Percentiles rank a stretch among this genome's conserved stretches.
These are phyloP conservation scores for Macrosteles quadrilineatus DNA, from an alignment of 1,140 invertebrate species.

Conservation along the genomic window DNA sequence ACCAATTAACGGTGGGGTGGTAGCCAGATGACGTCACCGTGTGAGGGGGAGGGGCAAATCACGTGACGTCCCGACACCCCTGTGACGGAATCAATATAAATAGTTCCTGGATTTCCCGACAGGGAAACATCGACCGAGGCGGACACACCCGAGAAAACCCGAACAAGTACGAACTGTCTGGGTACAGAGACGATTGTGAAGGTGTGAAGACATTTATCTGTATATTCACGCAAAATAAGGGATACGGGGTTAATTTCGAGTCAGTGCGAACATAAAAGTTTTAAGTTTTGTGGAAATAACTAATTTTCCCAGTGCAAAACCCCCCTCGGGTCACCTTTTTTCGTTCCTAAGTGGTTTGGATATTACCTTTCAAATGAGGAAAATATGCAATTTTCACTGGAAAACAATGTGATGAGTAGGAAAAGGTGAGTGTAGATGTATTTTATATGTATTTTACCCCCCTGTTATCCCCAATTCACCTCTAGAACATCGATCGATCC, in stretches of 20 bases:
- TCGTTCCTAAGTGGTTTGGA: too few species aligned
- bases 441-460: too few species aligned
- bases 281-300: too few species aligned
- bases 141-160: neutral
- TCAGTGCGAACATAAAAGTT: too few species aligned
- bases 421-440: constrained; percentile 9
- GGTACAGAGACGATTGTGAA: neutral
- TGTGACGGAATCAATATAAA: constrained; percentile 22
- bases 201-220: constrained; percentile 3
- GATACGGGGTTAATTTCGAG: too few species aligned
- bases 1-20: too few species aligned
- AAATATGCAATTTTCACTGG: constrained; percentile 20
- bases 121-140: constrained; percentile 1
- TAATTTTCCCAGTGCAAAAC: too few species aligned
- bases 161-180: neutral
- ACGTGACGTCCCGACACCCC: neutral
- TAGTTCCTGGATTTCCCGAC: neutral
- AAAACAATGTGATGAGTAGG: constrained; percentile 12
- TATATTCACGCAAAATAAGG: too few species aligned
- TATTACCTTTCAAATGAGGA: constrained; percentile 13
- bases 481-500: too few species aligned
- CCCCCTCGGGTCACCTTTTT: too few species aligned
- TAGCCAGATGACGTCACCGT: constrained; percentile 19
- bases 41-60: neutral
- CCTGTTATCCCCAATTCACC: too few species aligned